Percentiles rank a stretch among this genome's conserved stretches.
These are phyloP conservation scores for Protobothrops flavoviridis DNA, from an alignment of 2,113 vertebrate genomes.

Conservation along the genomic window DNA sequence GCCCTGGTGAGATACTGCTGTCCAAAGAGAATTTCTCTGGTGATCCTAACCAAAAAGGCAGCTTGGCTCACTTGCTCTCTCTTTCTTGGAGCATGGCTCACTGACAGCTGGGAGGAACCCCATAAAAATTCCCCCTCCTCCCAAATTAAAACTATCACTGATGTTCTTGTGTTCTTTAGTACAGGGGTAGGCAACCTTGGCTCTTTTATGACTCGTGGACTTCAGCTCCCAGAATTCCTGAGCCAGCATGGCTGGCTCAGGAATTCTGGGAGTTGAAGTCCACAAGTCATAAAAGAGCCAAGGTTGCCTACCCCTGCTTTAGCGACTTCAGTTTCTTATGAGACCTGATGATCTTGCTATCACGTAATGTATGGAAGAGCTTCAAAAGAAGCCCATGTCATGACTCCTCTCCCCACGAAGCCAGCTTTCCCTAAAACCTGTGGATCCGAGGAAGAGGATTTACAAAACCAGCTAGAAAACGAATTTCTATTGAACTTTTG, in stretches of 20 bases:
- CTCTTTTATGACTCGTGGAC: too few relatives aligned
- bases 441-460: neutral
- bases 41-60: neutral
- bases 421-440: neutral
- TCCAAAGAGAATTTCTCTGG: neutral
- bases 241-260: too few relatives aligned
- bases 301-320: neutral
- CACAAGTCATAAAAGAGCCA: too few relatives aligned
- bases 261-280: too few relatives aligned
- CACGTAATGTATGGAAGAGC: neutral
- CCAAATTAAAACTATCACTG: neutral
- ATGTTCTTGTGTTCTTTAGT: neutral
- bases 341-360: neutral
- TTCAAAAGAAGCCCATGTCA: neutral
- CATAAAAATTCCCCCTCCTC: neutral
- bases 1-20: neutral
- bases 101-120: neutral
- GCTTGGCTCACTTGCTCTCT: neutral
- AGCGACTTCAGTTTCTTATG: neutral
- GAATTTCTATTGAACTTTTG: constrained; percentile 20
- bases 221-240: too few relatives aligned
- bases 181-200: neutral
- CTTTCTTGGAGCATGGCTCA: neutral
- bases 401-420: neutral
- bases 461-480: neutral